Conservation (phyloP, 2,888 invertebrate genomes). For the Chymomyza amoena region DNA sequence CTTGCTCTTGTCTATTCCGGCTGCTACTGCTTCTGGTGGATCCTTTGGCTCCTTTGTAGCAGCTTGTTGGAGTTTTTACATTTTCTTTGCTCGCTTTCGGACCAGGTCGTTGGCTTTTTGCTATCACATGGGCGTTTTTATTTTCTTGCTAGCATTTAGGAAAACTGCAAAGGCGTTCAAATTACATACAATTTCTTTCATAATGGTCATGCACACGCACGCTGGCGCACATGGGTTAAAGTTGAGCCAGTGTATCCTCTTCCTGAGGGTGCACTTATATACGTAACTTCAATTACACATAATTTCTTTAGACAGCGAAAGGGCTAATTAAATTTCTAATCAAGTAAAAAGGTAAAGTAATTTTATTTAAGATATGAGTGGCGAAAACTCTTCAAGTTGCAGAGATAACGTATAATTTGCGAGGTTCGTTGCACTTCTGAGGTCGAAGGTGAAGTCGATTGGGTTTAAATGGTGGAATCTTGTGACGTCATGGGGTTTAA, state of each 20-base stretch:
- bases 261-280: conserved; percentile 35
- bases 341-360: conserved; percentile 44
- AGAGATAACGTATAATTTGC: background rate
- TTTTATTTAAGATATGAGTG: conserved; percentile 18
- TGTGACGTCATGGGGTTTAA: too few relatives aligned
- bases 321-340: conserved; percentile 64
- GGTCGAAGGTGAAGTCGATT: background rate
- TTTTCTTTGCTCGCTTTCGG: conserved; percentile 9
- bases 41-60: conserved; percentile 25
- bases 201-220: conserved; percentile 21
- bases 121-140: conserved; percentile 66
- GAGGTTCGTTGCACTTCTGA: conserved; percentile 19
- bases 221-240: conserved; percentile 12
- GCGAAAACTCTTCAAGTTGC: background rate
- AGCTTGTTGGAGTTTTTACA: conserved; percentile 26
- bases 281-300: conserved; percentile 23
- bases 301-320: conserved; percentile 37
- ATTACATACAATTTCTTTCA: conserved; percentile 61
- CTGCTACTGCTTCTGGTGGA: background rate
- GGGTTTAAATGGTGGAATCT: too few relatives aligned
- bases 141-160: conserved; percentile 57
- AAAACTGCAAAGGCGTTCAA: conserved; percentile 63
- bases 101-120: conserved; percentile 68
- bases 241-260: conserved; percentile 7
- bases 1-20: conserved; percentile 10